These are phyloP conservation scores for Tetranychus urticae DNA, from an alignment of 1,140 invertebrate species.

Conservation along the genomic window DNA sequence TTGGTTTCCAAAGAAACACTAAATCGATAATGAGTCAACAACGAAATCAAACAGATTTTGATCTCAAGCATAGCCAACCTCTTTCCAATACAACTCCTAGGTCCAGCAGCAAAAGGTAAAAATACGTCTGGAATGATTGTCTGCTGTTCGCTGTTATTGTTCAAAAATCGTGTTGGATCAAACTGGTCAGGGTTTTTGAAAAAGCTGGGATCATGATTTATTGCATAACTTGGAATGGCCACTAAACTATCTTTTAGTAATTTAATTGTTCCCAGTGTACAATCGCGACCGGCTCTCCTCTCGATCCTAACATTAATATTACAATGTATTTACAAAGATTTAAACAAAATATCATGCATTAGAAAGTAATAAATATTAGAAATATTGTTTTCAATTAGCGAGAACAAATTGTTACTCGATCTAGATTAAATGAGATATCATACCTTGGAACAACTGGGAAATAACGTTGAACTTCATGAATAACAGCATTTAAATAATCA, in stretches of 20 bases:
- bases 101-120: slow-evolving; percentile 21
- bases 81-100: slow-evolving; percentile 22
- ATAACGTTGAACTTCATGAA: slow-evolving; percentile 12
- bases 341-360: not conserved
- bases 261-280: slow-evolving; percentile 7
- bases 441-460: not conserved
- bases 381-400: not conserved
- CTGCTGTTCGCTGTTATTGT: slow-evolving; percentile 14
- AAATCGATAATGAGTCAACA: slow-evolving; percentile 17
- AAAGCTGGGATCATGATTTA: slow-evolving; percentile 34
- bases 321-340: not conserved
- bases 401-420: not conserved
- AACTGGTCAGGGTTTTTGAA: slow-evolving; percentile 48
- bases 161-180: slow-evolving; percentile 28
- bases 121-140: slow-evolving; percentile 18
- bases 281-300: not conserved
- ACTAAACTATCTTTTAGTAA: slow-evolving; percentile 28
- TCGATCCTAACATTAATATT: not conserved
- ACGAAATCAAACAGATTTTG: slow-evolving; percentile 22
- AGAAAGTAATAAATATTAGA: not conserved
- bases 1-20: not conserved
- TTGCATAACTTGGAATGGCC: slow-evolving; percentile 30
- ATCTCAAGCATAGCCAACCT: slow-evolving; percentile 32
- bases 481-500: slow-evolving; percentile 12
- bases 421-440: not conserved